Percentiles rank a stretch among this genome's conserved stretches.
These are phyloP conservation scores for Parazoanthus swiftii DNA, from an alignment of 92 coral and sea anemone genomes.

Conservation along the genomic window DNA sequence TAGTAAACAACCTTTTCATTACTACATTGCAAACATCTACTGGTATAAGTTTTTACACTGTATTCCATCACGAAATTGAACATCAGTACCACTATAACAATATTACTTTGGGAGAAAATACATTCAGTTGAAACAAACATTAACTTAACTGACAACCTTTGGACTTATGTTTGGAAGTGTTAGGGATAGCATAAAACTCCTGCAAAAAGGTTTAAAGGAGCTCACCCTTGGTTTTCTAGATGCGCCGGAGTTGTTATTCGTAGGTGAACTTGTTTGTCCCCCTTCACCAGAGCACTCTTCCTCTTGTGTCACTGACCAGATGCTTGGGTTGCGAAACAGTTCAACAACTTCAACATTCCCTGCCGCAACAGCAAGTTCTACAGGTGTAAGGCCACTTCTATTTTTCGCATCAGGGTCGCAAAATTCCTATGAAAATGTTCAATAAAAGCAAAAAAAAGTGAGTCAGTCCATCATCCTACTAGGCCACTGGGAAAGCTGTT, in stretches of 20 bases:
- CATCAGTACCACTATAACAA: too few relatives aligned
- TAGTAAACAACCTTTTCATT: too few relatives aligned
- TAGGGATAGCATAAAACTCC: too few relatives aligned
- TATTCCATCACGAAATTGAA: too few relatives aligned
- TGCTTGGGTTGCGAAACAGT: background rate
- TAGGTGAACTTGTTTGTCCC: background rate
- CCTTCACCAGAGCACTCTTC: background rate
- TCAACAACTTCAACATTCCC: background rate
- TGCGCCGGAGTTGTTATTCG: background rate
- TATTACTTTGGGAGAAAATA: too few relatives aligned
- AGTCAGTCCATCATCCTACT: too few relatives aligned
- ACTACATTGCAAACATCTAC: background rate
- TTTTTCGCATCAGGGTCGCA: background rate
- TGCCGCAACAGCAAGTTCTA: background rate
- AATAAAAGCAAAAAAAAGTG: too few relatives aligned
- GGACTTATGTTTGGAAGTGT: too few relatives aligned
- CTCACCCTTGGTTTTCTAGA: background rate
- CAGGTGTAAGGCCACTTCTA: background rate
- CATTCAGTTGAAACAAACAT: too few relatives aligned
- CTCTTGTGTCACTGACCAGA: background rate
- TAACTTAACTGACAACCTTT: too few relatives aligned
- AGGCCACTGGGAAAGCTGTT: too few relatives aligned
- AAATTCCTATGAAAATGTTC: background rate
- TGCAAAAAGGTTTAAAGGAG: background rate
- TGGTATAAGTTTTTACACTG: background rate